phyloP scores from a whole-genome alignment of 2,797 vertebrate species.

The Anas bernieri region DNA sequence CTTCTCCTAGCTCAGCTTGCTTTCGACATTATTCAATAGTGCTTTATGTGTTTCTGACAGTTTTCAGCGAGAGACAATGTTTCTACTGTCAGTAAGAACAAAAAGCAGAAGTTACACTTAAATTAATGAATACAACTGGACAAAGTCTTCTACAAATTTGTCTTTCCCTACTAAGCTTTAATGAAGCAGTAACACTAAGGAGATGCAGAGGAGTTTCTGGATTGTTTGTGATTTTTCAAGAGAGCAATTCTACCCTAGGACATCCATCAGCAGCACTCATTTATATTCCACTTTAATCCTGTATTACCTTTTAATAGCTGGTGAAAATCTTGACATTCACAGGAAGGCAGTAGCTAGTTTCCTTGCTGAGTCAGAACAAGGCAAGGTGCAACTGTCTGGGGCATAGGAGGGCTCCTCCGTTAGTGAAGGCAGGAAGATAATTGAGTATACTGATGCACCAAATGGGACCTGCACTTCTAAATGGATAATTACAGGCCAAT shows the following conservation, averaged over 20 bases:
- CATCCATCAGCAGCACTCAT: not conserved
- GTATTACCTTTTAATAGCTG: not conserved
- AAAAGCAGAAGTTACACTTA: not conserved
- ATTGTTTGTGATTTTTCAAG: conserved; percentile 13
- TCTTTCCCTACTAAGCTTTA: conserved; percentile 24
- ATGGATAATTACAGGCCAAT: not conserved
- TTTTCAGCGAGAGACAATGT: not conserved
- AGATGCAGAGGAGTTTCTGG: conserved; percentile 2
- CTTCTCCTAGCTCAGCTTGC: not conserved
- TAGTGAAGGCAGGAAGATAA: not conserved
- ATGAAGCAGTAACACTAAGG: not conserved
- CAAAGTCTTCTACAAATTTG: not conserved
- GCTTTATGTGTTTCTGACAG: not conserved
- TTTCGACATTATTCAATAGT: not conserved
- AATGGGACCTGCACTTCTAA: not conserved
- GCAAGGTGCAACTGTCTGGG: not conserved
- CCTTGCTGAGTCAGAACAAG: not conserved
- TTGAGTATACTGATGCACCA: not conserved
- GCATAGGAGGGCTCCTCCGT: not conserved
- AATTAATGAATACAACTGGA: conserved; percentile 1
- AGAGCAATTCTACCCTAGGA: not conserved
- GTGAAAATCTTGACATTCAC: not conserved
- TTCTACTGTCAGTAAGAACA: not conserved
- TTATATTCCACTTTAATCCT: not conserved
- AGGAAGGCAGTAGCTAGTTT: not conserved